A percentile compares a stretch with the other conserved stretches of the same genome.
Conservation (phyloP, 2,113 vertebrate genomes). For the Collichthys lucidus region DNA sequence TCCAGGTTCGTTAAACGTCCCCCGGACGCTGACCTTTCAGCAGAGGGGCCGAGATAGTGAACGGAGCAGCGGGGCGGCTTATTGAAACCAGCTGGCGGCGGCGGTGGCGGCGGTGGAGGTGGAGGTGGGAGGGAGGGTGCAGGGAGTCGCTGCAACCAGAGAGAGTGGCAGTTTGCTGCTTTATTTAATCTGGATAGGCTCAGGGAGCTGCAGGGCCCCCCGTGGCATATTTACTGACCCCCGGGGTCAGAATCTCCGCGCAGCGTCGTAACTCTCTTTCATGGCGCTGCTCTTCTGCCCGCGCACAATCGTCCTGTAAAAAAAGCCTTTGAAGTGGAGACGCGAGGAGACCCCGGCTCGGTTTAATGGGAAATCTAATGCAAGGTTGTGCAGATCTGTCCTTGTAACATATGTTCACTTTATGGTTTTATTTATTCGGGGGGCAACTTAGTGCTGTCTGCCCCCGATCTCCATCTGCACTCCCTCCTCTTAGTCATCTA, state of each 20-base stretch:
- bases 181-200: slow-evolving; percentile 79
- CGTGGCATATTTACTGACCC: slow-evolving; percentile 70
- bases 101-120: not conserved
- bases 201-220: slow-evolving; percentile 51
- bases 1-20: slow-evolving; percentile 48
- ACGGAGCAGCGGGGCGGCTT: slow-evolving; percentile 69
- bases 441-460: slow-evolving; percentile 49
- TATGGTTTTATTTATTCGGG: slow-evolving; percentile 63
- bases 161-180: slow-evolving; percentile 72
- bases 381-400: slow-evolving; percentile 59
- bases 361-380: slow-evolving; percentile 75
- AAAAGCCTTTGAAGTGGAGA: slow-evolving; percentile 79
- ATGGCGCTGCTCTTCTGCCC: slow-evolving; percentile 69
- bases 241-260: slow-evolving; percentile 67
- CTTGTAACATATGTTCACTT: slow-evolving; percentile 64
- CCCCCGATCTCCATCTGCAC: slow-evolving; percentile 27
- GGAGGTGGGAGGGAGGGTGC: not conserved
- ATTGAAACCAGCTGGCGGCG: slow-evolving; percentile 83
- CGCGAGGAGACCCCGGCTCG: slow-evolving; percentile 30
- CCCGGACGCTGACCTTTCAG: slow-evolving; percentile 67
- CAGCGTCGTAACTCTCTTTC: slow-evolving; percentile 77
- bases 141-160: slow-evolving; percentile 66
- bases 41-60: slow-evolving; percentile 45
- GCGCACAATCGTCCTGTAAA: slow-evolving; percentile 72
- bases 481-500: slow-evolving; percentile 38